A percentile compares a stretch with the other conserved stretches of the same genome.
phyloP scores from a whole-genome alignment of 2,113 vertebrate genomes.

The Sterna hirundo region DNA sequence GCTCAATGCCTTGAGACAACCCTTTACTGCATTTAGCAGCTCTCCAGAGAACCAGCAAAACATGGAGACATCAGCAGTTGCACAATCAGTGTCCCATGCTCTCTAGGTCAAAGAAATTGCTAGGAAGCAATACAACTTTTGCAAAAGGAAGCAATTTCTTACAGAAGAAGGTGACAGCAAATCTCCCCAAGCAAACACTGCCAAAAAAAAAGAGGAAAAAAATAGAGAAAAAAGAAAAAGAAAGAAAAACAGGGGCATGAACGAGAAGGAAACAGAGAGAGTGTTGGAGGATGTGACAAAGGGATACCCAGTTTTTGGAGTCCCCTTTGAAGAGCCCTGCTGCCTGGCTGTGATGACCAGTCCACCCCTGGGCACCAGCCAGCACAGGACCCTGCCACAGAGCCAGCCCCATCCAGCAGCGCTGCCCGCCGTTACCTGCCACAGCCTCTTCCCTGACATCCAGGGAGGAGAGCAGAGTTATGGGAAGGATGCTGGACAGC shows the following conservation, averaged over 20 bases:
- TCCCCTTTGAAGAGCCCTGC: not conserved
- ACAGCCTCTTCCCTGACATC: not conserved
- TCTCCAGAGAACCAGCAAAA: not conserved
- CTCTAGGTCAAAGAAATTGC: not conserved
- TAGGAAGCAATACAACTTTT: not conserved
- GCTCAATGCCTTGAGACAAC: not conserved
- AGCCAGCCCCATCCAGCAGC: not conserved
- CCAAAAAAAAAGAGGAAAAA: too few species aligned
- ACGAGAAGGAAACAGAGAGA: not conserved
- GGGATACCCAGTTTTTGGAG: not conserved
- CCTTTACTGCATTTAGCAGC: not conserved
- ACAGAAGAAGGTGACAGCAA: not conserved
- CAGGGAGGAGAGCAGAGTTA: not conserved
- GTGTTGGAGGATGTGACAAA: not conserved
- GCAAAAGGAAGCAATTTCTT: not conserved
- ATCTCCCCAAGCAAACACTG: not conserved
- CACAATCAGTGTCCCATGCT: not conserved
- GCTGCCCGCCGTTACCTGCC: fast-evolving
- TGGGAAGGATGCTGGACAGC: not conserved
- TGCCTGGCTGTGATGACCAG: not conserved
- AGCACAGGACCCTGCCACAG: too few species aligned
- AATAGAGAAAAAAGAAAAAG: too few species aligned
- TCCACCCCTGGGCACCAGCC: not conserved
- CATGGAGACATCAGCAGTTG: not conserved
- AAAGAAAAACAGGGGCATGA: not conserved